Conservation (phyloP, 1,140 invertebrate species). For the Mesaphorura yosii region DNA sequence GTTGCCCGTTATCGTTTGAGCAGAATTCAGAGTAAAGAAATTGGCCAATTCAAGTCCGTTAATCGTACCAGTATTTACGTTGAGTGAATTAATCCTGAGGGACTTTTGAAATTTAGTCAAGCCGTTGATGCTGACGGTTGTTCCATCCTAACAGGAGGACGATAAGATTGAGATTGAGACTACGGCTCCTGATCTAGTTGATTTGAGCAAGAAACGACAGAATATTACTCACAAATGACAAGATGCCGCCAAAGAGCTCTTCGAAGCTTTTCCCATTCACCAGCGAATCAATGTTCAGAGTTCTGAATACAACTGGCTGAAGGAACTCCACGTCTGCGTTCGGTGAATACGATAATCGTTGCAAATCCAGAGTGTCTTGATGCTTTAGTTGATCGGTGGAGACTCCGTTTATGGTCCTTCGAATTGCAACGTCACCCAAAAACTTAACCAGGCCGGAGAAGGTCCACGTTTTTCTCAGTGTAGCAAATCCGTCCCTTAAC, state of each 20-base stretch:
- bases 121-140: not conserved
- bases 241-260: conserved; percentile 12
- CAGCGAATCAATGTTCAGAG: not conserved
- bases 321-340: conserved; percentile 15
- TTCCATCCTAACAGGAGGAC: conserved; percentile 5
- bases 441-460: not conserved
- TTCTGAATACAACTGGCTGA: not conserved
- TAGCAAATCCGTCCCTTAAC: not conserved
- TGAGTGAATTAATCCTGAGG: not conserved
- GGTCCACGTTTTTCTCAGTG: not conserved
- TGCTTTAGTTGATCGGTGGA: conserved; percentile 1
- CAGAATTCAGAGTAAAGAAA: not conserved
- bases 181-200: too few species aligned
- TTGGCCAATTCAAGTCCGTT: conserved; percentile 8
- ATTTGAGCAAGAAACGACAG: too few species aligned
- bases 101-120: conserved; percentile 1
- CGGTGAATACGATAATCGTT: not conserved
- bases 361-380: not conserved
- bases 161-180: too few species aligned
- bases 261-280: conserved; percentile 15
- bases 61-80: conserved; percentile 4
- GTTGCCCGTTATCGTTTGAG: conserved; percentile 8
- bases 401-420: conserved; percentile 6
- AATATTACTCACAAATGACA: conserved; percentile 22
- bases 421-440: not conserved